Evolutionary conservation across 2,888 invertebrate genomes (phyloP), one percentile per base, ranked within the genome.

Genomic region (Apotomis capreana): DNA sequence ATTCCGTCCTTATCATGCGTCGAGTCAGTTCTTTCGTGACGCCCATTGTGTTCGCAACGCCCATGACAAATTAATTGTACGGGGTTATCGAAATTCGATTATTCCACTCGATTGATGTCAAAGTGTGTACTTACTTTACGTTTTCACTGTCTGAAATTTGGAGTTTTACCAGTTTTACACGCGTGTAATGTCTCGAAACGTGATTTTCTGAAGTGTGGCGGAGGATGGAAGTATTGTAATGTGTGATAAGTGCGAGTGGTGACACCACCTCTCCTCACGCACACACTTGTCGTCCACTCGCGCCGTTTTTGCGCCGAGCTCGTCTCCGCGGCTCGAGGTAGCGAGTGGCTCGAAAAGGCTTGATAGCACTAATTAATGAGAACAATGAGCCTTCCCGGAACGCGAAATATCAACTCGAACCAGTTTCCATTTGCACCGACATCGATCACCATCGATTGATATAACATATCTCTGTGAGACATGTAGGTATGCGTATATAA

Each of bases 331-430:
- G 40, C 49, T 49, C 49, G 40, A 36, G 13, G 37, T 49, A 65
- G 44, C 40, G 46, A 54, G 51, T 10, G 60, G 5, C 52, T 65
- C 57, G 52, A 49, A 61, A 71, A 71, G 70, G 70, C 55, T 61
- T 71, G 67, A 71, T 71, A 71, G 55, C 67, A 26, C 55, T 71
- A 71, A 71, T 71, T 71, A 71, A 49, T 57, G 26, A 10, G 52
- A 44, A 60, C 49, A 65, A 70, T 65, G 70, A 46, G 46, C 12
- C 26, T 54, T 69, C 55, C 36, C 4, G 46, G 58, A 40, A 52
- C 13, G 26, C n/a, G 58, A 15, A 46, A 70, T 51, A 57, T 40
- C 37, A 54, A 64, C 52, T 44, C 44, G 54, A 12, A 46, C 64
- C 63, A 40, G 62, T 52, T 37, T 52, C 12, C 40, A 44, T 55